These are phyloP conservation scores for Troides oblongomaculatus DNA, from an alignment of 2,888 invertebrate species.

Conservation along the genomic window DNA sequence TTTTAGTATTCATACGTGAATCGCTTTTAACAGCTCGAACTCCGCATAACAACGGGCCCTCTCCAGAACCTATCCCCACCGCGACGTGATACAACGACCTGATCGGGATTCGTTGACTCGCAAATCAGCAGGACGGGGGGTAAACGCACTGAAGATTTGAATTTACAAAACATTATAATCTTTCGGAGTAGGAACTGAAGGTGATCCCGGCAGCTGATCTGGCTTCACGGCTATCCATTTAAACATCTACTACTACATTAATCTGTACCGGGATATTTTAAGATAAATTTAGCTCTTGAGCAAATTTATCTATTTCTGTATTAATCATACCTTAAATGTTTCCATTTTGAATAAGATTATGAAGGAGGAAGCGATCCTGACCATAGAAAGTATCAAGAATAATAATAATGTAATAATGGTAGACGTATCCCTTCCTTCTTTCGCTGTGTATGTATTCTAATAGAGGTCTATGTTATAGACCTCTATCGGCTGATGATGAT, in stretches of 20 bases:
- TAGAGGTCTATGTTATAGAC: too few relatives aligned
- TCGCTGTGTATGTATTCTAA: too few relatives aligned
- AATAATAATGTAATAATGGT: too few relatives aligned
- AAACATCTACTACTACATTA: conserved; percentile 4
- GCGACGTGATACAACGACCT: conserved; percentile 36
- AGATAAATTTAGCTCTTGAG: not conserved
- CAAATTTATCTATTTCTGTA: too few relatives aligned
- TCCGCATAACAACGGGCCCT: conserved; percentile 20
- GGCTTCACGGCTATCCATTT: conserved; percentile 3
- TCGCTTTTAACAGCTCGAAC: not conserved
- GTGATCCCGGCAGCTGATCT: not conserved
- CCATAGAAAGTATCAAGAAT: too few relatives aligned
- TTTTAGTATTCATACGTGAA: not conserved
- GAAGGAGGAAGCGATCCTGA: too few relatives aligned
- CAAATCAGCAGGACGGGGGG: conserved; percentile 40
- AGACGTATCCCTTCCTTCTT: too few relatives aligned
- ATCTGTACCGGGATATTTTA: conserved; percentile 1
- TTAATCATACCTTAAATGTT: too few relatives aligned
- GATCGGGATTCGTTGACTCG: conserved; percentile 38
- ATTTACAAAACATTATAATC: conserved; percentile 35
- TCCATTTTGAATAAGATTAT: too few relatives aligned
- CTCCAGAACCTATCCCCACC: conserved; percentile 4
- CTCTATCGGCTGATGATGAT: too few relatives aligned
- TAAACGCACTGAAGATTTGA: conserved; percentile 41
- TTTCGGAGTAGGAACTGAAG: not conserved